Evolutionary conservation across 2,113 vertebrate genomes (phyloP), one percentile per base, ranked within the genome.

Genomic region (Rhynchomys soricoides): DNA sequence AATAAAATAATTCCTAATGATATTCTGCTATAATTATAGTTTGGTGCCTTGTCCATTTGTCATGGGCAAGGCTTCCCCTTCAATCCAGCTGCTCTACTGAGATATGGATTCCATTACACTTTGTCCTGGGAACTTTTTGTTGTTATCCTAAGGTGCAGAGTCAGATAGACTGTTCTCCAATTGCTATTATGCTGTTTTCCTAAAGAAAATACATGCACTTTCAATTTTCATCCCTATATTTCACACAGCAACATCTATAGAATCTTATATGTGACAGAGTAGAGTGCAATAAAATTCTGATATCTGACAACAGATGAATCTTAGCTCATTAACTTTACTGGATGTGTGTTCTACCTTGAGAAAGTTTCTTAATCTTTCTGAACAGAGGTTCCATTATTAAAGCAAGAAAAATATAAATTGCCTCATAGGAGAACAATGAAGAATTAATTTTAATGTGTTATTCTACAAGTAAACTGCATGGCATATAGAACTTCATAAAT

Each of bases 61-160:
- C 37, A 82, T 82, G 37, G 37, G 19, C 55, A 11, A 55, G 50
- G 11, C 34, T 81, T 81, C 12, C 0, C 3, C 78, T 81, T 34
- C 22, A 40, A 26, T 77, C 10, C 83, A 45, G 19, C 31, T 90
- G 57, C 70, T 0, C 0, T 83, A 37, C 22, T 90, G 43, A 59
- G 24, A 10, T 91, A 59, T 92, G 29, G 8, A 73, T 71, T 91
- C 79, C 62, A 81, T 83, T 10, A 48, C 86, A 31, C 31, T 83
- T 96, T 43, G 8, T 88, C 77, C 4, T 16, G 75, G 57, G 91
- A 96, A 57, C 75, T 55, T 12, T 24, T 75, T 86, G 48, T 94
- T 94, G 7, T 12, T 75, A 40, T 34, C 5, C 52, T 81, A 37
- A 50, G 16, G 6, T 89, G 1, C 34, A 26, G 24, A 87, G 16